Evolutionary conservation across 2,888 invertebrate genomes (phyloP).

Genomic region (Nomada fabriciana): DNA sequence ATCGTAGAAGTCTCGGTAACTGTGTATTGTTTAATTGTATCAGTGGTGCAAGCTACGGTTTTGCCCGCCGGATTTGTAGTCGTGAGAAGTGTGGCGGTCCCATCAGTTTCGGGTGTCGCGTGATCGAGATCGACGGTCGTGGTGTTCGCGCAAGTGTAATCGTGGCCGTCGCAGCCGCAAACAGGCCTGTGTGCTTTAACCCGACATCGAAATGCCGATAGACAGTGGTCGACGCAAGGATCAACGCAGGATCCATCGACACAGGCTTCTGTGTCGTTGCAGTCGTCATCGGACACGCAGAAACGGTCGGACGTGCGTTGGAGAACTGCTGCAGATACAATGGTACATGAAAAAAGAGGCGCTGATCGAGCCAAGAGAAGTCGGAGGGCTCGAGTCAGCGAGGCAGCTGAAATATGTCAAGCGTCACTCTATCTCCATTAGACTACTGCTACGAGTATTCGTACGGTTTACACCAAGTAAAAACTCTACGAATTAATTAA

Average conservation of each 20-base stretch:
- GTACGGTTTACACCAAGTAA: conserved; percentile 57
- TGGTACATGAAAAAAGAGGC: conserved; percentile 76
- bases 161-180: conserved; percentile 87
- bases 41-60: background rate
- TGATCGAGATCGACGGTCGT: conserved; percentile 20
- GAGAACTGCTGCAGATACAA: conserved; percentile 84
- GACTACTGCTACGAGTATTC: conserved; percentile 63
- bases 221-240: conserved; percentile 92
- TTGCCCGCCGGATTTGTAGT: background rate
- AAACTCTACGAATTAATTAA: conserved; percentile 67
- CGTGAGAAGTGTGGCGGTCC: conserved; percentile 34
- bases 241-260: conserved; percentile 93
- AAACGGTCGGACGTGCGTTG: conserved; percentile 86
- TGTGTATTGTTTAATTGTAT: background rate
- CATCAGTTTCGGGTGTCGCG: conserved; percentile 23
- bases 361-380: conserved; percentile 53
- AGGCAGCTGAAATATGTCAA: conserved; percentile 53
- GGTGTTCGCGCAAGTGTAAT: conserved; percentile 43
- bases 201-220: conserved; percentile 90
- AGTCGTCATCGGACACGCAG: conserved; percentile 93
- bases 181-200: conserved; percentile 93
- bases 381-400: conserved; percentile 43
- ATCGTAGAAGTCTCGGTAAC: background rate
- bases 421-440: conserved; percentile 63
- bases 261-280: conserved; percentile 93